Percentiles rank a stretch among this genome's conserved stretches.
Evolutionary conservation across 2,797 vertebrate genomes (phyloP).

Genomic region (Toxotes lorentzi): DNA sequence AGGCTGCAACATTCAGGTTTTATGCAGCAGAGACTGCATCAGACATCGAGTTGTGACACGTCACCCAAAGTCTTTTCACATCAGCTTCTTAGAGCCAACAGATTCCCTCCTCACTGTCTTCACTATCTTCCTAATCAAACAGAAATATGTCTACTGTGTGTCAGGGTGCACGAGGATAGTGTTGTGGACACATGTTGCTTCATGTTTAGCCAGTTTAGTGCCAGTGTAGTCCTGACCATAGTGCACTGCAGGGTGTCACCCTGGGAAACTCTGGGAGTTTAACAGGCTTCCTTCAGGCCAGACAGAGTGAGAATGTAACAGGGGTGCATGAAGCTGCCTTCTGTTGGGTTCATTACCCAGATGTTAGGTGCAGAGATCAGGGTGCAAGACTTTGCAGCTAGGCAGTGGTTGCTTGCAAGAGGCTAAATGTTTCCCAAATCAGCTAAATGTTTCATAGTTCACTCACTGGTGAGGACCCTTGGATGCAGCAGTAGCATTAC

Average conservation of each 20-base stretch:
- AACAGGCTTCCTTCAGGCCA: conserved; percentile 20
- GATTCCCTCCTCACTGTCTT: not conserved
- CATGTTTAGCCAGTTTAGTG: not conserved
- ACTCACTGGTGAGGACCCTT: not conserved
- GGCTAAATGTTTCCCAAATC: no score
- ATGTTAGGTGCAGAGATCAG: conserved; percentile 22
- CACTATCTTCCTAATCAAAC: not conserved
- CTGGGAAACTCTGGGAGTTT: not conserved
- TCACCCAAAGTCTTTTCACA: not conserved
- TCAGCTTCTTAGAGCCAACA: not conserved
- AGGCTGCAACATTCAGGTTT: not conserved
- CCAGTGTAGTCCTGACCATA: not conserved
- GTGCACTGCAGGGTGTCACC: not conserved
- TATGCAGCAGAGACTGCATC: not conserved
- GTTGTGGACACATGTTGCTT: not conserved
- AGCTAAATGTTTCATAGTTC: not conserved
- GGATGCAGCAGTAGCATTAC: conserved; percentile 1
- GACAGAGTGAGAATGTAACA: conserved; percentile 26
- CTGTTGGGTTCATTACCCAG: conserved; percentile 24
- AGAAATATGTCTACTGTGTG: not conserved
- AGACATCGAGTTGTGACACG: not conserved
- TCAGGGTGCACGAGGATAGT: not conserved
- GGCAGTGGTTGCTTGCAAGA: conserved; percentile 18
- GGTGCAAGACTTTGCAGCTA: not conserved
- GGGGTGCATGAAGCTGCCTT: not conserved